phyloP scores from a whole-genome alignment of 2,113 vertebrate genomes.

The Podiceps cristatus region DNA sequence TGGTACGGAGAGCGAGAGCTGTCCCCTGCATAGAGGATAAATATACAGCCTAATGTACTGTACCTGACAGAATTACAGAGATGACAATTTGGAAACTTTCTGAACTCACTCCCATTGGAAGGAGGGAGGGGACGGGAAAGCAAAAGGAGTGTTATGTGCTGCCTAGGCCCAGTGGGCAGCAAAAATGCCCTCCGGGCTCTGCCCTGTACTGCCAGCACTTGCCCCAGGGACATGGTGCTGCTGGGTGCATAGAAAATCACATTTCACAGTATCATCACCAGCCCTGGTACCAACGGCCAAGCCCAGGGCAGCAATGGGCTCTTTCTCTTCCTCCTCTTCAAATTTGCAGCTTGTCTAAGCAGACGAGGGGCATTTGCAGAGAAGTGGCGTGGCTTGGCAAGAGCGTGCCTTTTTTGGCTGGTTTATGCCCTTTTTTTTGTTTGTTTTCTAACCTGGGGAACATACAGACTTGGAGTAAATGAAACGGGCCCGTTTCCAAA shows the following conservation, averaged over 20 bases:
- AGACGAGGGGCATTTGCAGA: not conserved
- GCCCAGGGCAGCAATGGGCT: not conserved
- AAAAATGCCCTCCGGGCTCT: not conserved
- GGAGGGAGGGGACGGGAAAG: not conserved
- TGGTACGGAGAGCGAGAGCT: not conserved
- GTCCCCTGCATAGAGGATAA: not conserved
- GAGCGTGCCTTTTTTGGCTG: not conserved
- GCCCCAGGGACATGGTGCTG: accelerated
- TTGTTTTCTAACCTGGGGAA: slow-evolving; percentile 35
- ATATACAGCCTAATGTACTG: not conserved
- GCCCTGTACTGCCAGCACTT: not conserved
- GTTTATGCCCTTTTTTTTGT: not conserved
- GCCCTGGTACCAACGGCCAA: not conserved
- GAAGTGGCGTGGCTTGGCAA: not conserved
- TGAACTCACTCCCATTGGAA: not conserved
- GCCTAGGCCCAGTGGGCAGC: not conserved
- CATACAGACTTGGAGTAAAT: not conserved
- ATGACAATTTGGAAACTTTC: not conserved
- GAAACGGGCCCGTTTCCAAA: not conserved
- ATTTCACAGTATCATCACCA: slow-evolving; percentile 62
- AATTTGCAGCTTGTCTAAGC: not conserved
- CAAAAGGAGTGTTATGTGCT: not conserved
- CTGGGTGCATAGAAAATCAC: slow-evolving; percentile 9
- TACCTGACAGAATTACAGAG: not conserved
- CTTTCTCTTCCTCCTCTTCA: not conserved